Base-by-base conservation (phyloP, 2,888 invertebrate genomes). In the Fragum sueziense region DNA sequence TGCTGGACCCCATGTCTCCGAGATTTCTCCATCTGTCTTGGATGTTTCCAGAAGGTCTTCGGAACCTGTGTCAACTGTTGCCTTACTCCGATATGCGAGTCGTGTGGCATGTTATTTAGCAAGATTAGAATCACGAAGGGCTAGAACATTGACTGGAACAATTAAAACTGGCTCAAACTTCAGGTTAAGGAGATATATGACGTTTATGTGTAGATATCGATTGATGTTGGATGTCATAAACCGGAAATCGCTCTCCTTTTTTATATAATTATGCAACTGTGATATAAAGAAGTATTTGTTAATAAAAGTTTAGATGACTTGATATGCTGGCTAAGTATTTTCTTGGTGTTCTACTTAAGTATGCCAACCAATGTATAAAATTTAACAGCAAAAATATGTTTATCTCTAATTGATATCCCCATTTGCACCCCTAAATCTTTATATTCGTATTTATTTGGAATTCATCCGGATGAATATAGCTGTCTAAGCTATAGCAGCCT, bases 1-100 rank as follows among this genome's bases (percentile, higher is more conserved):
- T 96, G 96, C 90, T 94, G 95, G 25, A 95, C 95, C 0, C 96
- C 96, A 0, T 95, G 95, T 78, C 93, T 96, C 62, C 94, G 96
- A 70, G 94, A 92, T 81, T 94, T 95, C 92, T 95, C 95, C 93
- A 95, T 96, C 88, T 95, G 95, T 90, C 22, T 83, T 22, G 79
- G 80, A 25, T 85, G 80, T 62, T 71, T 75, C 70, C 77, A 82
- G 78, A 86, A 76, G 68, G 71, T 82, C 37, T 67, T 94, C 94
- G 93, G 96, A 7, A 72, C 76, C 31, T 22, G 82, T 27, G 73
- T 96, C 91, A 96, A 95, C 73, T 84, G 82, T 47, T 82, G 77
- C 20, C 69, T 74, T 51, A 57, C 96, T 96, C 96, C 74, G 95
- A 95, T 92, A 95, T 96, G 91, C 96, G 95, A 0, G 96, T 25